These are phyloP conservation scores for Dicycla oo DNA, from an alignment of 2,888 invertebrate genomes.

Conservation along the genomic window DNA sequence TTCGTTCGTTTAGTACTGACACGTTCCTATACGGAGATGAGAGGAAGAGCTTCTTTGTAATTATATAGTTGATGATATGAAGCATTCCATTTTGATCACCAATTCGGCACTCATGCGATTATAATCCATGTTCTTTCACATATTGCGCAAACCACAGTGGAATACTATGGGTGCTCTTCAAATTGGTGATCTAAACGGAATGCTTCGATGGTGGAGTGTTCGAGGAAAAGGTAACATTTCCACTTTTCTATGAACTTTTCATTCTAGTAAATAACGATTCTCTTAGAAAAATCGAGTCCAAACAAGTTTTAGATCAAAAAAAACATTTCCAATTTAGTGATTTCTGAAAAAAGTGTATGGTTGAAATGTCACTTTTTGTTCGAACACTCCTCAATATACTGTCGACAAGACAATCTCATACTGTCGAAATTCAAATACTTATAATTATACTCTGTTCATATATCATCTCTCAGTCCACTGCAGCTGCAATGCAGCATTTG, in stretches of 20 bases:
- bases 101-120: too few species aligned
- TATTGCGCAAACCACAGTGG: background rate
- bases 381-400: too few species aligned
- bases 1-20: background rate
- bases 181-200: background rate
- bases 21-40: background rate
- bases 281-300: too few species aligned
- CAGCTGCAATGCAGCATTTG: background rate
- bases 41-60: background rate
- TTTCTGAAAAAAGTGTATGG: too few species aligned
- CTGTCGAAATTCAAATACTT: background rate
- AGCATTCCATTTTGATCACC: background rate
- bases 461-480: background rate
- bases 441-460: too few species aligned
- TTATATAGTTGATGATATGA: background rate
- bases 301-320: too few species aligned
- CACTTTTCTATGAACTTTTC: too few species aligned
- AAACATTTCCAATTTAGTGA: too few species aligned
- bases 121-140: background rate
- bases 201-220: background rate
- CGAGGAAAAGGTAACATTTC: too few species aligned
- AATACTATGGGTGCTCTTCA: background rate
- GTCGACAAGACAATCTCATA: background rate
- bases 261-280: too few species aligned
- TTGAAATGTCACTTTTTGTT: too few species aligned